These are phyloP conservation scores for Monarcha castaneiventris DNA, from an alignment of 2,113 vertebrate genomes.

Conservation along the genomic window DNA sequence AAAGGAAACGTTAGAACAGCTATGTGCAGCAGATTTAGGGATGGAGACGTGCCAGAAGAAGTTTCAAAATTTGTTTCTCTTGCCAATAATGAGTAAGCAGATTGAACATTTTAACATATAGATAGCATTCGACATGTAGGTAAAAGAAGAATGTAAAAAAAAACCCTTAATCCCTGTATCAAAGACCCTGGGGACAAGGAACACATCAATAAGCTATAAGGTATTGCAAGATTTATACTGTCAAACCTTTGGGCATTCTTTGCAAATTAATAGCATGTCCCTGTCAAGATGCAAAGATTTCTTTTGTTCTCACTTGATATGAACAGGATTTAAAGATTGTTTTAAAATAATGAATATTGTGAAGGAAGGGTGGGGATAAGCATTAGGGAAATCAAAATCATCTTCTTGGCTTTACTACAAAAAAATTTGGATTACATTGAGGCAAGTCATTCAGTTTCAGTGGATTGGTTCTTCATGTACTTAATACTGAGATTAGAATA, in stretches of 20 bases:
- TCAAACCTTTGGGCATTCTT: not conserved
- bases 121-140: not conserved
- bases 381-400: not conserved
- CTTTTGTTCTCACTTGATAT: not conserved
- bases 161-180: not conserved
- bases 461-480: not conserved
- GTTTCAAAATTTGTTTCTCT: not conserved
- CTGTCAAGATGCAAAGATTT: not conserved
- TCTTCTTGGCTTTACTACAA: not conserved
- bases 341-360: not conserved
- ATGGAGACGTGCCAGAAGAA: conserved; percentile 14
- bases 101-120: conserved; percentile 9
- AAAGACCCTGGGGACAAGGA: not conserved
- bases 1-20: conserved; percentile 4
- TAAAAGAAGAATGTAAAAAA: not conserved
- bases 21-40: not conserved
- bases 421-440: not conserved
- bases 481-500: not conserved
- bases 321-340: not conserved
- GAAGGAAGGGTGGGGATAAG: not conserved
- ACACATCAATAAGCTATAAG: not conserved
- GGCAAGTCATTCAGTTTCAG: not conserved
- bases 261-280: not conserved
- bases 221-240: not conserved
- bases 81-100: conserved; percentile 43